Base-by-base conservation (phyloP, 2,797 vertebrate genomes). In the Malacoraja senta region DNA sequence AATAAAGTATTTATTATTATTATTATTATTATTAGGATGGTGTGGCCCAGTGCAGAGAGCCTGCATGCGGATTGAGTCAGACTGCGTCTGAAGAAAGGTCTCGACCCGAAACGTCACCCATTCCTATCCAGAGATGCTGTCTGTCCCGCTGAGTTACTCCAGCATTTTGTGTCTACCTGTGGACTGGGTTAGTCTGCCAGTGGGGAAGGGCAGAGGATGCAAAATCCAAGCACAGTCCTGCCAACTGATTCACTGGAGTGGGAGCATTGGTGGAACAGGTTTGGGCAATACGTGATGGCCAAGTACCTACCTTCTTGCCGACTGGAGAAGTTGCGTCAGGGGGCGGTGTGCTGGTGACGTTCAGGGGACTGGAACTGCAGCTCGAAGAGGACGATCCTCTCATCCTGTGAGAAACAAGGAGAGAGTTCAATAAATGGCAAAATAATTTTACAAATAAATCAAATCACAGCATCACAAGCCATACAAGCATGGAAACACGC, bases 321-420 rank as follows among this genome's bases (percentile, higher is more conserved):
- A 97, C 98, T 0, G 98, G 98, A 2, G 99, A 99, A 94, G 98
- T 98, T 53, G 97, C 97, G 94, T 99, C 98, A 0, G 98, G 98
- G 0, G 98, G 99, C 38, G 99, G 98, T 0, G 98, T 99, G 96
- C 98, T 99, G 95, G 98, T 99, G 95, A 99, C 98, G 95, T 99
- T 99, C 94, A 99, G 94, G 0, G 99, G 99, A 94, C 99, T 99
- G 38, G 98, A 99, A 93, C 98, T 98, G 83, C 98, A 99, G 96
- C 99, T 99, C 93, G 99, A 99, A 83, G 99, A 98, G 0, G 99
- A 99, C 7, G 99, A 99, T 93, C 99, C 99, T 95, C 98, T 97
- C 95, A 99, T 99, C 97, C 98, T 99, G 93, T 95, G 76, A 93
- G 3, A 94, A 0, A 0, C 38, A 72, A 83, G 65, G 58, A 6